phyloP scores from a whole-genome alignment of 2,888 invertebrate species.

The Euzetes globulus region DNA sequence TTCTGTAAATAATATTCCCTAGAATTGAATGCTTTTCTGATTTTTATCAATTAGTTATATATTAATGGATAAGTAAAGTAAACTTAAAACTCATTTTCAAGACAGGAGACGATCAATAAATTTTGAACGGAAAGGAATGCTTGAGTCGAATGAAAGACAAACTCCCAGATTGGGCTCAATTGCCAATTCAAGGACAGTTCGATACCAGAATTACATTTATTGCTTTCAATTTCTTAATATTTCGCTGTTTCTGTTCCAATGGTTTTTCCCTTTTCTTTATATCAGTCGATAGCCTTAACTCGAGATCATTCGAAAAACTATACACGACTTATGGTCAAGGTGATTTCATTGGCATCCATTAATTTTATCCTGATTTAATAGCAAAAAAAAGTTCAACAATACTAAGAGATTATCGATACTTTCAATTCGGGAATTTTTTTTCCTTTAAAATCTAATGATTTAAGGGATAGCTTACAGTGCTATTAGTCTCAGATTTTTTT shows the following conservation, averaged over 20 bases:
- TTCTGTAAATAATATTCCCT: background rate
- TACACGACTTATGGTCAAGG: no score
- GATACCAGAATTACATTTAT: background rate
- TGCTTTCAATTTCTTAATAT: background rate
- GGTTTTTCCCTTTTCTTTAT: constrained; percentile 23
- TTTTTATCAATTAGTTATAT: constrained; percentile 16
- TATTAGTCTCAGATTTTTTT: no score
- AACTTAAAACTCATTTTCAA: background rate
- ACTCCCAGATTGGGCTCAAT: background rate
- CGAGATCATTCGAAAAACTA: background rate
- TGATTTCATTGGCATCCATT: no score
- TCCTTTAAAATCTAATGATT: no score
- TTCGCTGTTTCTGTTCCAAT: background rate
- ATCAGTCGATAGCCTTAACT: background rate
- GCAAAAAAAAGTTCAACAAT: background rate
- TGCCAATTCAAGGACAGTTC: constrained; percentile 13
- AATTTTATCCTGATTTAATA: no score
- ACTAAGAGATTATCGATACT: background rate
- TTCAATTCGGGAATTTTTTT: no score
- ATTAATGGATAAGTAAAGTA: background rate
- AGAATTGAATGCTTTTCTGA: background rate
- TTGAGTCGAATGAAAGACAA: background rate
- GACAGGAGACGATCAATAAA: constrained; percentile 24
- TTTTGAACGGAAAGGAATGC: constrained; percentile 23
- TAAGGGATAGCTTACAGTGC: no score